Evolutionary conservation across 30 jellyfish, hydroid and myxozoan genomes (phyloP).

Genomic region (Chrysaora quinquecirrha): DNA sequence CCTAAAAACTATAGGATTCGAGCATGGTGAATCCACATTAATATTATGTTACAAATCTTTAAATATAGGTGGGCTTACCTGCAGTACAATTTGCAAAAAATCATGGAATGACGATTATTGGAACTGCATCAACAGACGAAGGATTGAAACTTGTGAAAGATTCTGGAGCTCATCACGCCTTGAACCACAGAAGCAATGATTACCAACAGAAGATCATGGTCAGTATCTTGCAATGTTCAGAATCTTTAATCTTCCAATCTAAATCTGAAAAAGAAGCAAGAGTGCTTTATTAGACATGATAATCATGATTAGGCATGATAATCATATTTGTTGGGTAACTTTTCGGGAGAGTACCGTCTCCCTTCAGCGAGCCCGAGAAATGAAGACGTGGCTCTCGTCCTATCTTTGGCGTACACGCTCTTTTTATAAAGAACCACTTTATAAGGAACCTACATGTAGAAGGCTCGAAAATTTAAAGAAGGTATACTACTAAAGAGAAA

Average conservation of each 20-base stretch:
- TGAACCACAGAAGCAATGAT: slow-evolving; percentile 66
- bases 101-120: slow-evolving; percentile 73
- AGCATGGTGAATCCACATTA: too few species aligned
- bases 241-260: neutral
- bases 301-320: slow-evolving; percentile 62
- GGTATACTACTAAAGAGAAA: too few species aligned
- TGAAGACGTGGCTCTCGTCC: neutral
- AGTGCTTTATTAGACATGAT: too few species aligned
- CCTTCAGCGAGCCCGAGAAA: neutral
- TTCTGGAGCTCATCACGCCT: slow-evolving; percentile 66
- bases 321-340: slow-evolving; percentile 46
- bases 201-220: slow-evolving; percentile 56
- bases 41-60: neutral
- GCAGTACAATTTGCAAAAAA: slow-evolving; percentile 72
- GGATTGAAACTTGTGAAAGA: slow-evolving; percentile 62
- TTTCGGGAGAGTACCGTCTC: neutral
- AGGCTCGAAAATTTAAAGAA: too few species aligned
- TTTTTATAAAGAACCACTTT: too few species aligned
- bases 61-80: slow-evolving; percentile 78
- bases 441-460: too few species aligned
- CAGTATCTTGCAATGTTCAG: neutral
- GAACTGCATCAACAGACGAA: slow-evolving; percentile 86
- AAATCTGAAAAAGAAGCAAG: neutral
- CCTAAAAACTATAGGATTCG: too few species aligned
- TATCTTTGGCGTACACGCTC: too few species aligned